phyloP scores from a whole-genome alignment of 2,113 vertebrate species.

The Xenopus borealis region DNA sequence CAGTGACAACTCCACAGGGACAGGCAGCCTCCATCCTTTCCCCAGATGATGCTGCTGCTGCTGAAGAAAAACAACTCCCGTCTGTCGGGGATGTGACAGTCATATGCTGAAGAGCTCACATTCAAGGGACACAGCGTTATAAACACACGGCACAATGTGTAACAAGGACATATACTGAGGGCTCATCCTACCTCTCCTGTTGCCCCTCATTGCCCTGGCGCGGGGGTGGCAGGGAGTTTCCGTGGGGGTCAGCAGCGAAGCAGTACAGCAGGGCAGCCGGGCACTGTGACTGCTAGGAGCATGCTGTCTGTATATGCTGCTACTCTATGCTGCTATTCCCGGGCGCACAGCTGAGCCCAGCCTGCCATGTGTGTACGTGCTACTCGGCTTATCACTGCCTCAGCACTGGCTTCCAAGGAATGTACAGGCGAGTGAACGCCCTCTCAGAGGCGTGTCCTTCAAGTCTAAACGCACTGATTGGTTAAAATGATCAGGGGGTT shows the following conservation, averaged over 20 bases:
- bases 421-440: background rate
- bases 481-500: background rate
- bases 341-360: slow-evolving; percentile 5
- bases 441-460: background rate
- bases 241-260: slow-evolving; percentile 6
- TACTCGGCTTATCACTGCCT: slow-evolving; percentile 16
- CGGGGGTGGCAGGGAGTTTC: background rate
- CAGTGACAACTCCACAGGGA: no score
- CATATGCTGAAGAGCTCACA: no score
- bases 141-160: no score
- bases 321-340: background rate
- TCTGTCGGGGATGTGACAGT: no score
- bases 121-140: no score
- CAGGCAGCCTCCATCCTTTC: no score
- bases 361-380: slow-evolving; percentile 22
- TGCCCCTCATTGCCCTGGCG: slow-evolving; percentile 29
- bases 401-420: slow-evolving; percentile 31
- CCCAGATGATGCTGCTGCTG: no score
- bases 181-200: slow-evolving; percentile 29
- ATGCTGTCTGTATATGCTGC: no score
- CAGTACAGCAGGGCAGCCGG: background rate
- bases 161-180: no score
- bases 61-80: no score
- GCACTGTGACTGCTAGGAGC: background rate
- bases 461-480: background rate